phyloP scores from a whole-genome alignment of 2,797 vertebrate genomes.

The Potorous gilbertii region DNA sequence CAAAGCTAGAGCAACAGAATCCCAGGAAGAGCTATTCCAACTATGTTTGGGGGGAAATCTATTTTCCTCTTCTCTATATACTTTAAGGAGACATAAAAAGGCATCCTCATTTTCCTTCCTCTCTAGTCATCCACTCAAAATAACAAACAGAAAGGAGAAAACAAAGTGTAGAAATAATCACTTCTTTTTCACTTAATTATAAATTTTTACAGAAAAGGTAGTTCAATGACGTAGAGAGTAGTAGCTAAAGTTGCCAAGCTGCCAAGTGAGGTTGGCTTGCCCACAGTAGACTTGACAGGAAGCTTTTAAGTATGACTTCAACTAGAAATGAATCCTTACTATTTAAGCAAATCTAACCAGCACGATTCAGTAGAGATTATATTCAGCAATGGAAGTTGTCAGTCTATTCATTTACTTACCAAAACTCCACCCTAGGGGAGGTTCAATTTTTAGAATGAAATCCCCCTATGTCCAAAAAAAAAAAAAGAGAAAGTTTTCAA shows the following conservation, averaged over 20 bases:
- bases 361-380: neutral
- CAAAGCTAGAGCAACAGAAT: neutral
- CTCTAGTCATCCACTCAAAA: neutral
- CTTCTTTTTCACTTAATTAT: neutral
- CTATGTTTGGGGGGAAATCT: neutral
- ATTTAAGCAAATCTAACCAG: conserved; percentile 1
- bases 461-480: conserved; percentile 89
- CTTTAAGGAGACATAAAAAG: neutral
- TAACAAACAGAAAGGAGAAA: neutral
- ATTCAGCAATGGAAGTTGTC: neutral
- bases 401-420: conserved; percentile 86
- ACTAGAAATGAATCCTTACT: neutral
- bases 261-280: neutral
- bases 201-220: neutral
- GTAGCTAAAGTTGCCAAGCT: neutral
- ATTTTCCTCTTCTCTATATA: neutral
- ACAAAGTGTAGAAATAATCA: neutral
- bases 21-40: neutral
- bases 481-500: conserved; percentile 26
- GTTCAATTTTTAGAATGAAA: conserved; percentile 98
- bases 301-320: neutral
- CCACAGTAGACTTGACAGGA: neutral
- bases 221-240: neutral
- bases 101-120: neutral
- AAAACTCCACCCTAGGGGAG: conserved; percentile 98